Percentiles rank a stretch among this genome's conserved stretches.
Conservation (phyloP, 2,113 vertebrate genomes). For the Corvus moneduloides region DNA sequence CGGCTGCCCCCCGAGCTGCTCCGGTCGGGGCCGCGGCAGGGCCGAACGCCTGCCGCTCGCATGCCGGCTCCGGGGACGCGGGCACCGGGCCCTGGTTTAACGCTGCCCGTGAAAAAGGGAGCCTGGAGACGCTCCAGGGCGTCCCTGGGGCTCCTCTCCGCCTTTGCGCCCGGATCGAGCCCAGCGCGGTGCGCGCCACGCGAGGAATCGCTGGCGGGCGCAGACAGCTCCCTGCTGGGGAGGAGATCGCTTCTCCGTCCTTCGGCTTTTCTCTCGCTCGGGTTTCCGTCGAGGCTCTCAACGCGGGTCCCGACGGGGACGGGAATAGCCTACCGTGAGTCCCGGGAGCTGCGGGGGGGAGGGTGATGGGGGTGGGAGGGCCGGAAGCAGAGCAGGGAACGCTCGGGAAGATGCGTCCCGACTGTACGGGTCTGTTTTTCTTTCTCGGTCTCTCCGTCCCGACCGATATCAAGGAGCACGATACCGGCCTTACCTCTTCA, state of each 20-base stretch:
- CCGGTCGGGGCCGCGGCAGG: background rate
- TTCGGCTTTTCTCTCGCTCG: no score
- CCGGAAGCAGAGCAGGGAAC: background rate
- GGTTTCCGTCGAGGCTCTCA: background rate
- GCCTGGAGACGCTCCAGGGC: background rate
- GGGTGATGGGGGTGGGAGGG: background rate
- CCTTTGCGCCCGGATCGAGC: background rate
- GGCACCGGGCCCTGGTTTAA: background rate
- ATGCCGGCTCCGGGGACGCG: background rate
- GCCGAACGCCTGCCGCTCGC: background rate
- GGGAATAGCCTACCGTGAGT: background rate
- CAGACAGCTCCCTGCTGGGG: accelerated
- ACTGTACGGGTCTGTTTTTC: background rate
- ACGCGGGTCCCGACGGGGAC: no score
- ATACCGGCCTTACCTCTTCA: background rate
- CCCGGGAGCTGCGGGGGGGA: background rate
- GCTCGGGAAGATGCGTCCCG: no score
- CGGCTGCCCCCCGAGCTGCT: background rate
- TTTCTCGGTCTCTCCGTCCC: background rate
- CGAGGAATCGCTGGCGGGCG: no score
- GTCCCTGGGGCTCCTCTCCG: background rate
- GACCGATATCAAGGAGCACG: background rate
- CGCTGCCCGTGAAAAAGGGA: background rate
- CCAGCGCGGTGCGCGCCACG: background rate
- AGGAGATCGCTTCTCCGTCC: background rate